Conservation (phyloP, 2,888 invertebrate genomes). For the Gari tellinella region DNA sequence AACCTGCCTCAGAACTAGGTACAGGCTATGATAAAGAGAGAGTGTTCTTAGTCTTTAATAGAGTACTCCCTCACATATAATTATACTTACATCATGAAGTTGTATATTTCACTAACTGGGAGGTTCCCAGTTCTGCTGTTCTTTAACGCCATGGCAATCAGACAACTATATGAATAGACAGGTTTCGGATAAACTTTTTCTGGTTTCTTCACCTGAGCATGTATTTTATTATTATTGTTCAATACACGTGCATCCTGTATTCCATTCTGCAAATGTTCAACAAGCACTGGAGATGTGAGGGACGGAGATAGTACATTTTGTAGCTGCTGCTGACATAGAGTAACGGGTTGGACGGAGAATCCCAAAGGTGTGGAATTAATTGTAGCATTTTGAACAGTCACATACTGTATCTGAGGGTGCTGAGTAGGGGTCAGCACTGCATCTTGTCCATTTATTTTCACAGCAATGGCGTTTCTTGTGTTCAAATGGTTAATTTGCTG, state of each 20-base stretch:
- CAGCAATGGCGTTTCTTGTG: constrained; percentile 50
- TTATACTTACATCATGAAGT: constrained; percentile 96
- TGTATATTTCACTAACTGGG: constrained; percentile 99
- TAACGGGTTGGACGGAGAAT: constrained; percentile 53
- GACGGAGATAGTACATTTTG: constrained; percentile 62
- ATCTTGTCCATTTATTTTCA: constrained; percentile 62
- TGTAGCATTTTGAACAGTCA: constrained; percentile 57
- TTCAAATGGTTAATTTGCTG: constrained; percentile 54
- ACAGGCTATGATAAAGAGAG: background rate
- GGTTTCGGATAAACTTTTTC: constrained; percentile 92
- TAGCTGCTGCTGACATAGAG: constrained; percentile 52
- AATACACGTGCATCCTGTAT: constrained; percentile 30
- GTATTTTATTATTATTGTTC: constrained; percentile 55
- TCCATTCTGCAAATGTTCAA: constrained; percentile 70
- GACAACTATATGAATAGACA: constrained; percentile 98
- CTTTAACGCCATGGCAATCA: constrained; percentile 98
- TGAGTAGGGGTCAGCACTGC: constrained; percentile 57
- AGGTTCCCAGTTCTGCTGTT: constrained; percentile 97
- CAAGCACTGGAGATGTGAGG: constrained; percentile 72
- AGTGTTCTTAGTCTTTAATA: no score
- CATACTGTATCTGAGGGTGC: constrained; percentile 62
- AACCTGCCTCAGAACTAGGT: background rate
- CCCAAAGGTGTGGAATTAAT: constrained; percentile 50
- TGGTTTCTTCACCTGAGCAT: constrained; percentile 31
- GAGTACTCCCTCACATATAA: background rate